phyloP scores from a whole-genome alignment of 1,140 invertebrate genomes.

The Reticulitermes speratus region DNA sequence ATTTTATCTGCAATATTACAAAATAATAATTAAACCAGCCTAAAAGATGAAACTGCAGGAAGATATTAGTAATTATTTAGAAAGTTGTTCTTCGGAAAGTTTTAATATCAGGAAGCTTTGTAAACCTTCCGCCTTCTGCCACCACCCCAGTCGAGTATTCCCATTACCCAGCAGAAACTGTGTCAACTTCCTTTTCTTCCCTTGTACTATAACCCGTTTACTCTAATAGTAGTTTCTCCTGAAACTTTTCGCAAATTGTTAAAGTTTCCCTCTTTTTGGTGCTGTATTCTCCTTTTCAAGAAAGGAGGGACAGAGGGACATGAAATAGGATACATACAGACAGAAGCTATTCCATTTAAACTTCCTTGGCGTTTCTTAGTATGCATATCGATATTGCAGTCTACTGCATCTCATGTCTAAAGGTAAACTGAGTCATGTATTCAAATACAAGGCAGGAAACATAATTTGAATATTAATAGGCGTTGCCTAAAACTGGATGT shows the following conservation, averaged over 20 bases:
- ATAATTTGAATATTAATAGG: too few relatives aligned
- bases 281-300: not conserved
- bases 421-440: not conserved
- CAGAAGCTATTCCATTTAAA: not conserved
- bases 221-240: not conserved
- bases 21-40: not conserved
- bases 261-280: not conserved
- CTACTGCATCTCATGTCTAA: not conserved
- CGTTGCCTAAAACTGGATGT: too few relatives aligned
- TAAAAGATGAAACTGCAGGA: not conserved
- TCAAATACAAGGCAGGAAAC: not conserved
- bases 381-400: not conserved
- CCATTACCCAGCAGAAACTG: not conserved
- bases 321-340: not conserved
- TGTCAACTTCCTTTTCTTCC: not conserved
- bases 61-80: not conserved
- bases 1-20: not conserved
- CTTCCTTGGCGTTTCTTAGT: not conserved
- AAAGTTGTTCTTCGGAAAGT: not conserved
- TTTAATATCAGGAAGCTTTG: not conserved
- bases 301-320: not conserved
- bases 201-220: not conserved
- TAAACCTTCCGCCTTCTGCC: too few relatives aligned
- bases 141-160: not conserved
- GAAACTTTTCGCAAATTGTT: not conserved